These are phyloP conservation scores for Musca domestica DNA, from an alignment of 1,140 invertebrate species.

Conservation along the genomic window DNA sequence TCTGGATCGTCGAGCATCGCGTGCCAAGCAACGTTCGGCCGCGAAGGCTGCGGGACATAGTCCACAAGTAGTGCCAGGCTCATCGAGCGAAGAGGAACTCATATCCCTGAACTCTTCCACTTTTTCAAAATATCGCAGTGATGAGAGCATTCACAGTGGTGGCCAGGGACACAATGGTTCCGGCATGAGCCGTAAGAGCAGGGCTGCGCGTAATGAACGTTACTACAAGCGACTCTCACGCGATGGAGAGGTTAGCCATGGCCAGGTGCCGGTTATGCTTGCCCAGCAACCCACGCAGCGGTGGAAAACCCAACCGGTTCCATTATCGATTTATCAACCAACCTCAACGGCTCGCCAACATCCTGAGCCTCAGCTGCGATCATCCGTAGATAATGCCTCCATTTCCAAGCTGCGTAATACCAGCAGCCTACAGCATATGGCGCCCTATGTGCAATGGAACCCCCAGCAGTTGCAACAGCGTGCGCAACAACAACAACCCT, in stretches of 20 bases:
- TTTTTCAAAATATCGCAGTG: constrained; percentile 64
- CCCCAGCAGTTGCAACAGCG: constrained; percentile 28
- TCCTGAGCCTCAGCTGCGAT: neutral
- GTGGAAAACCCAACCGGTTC: constrained; percentile 49
- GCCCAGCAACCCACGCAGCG: constrained; percentile 31
- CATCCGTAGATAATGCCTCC: neutral
- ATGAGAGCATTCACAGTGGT: constrained; percentile 64
- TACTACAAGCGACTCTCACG: constrained; percentile 72
- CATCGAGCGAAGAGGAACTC: constrained; percentile 71
- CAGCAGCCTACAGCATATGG: constrained; percentile 27
- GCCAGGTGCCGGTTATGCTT: constrained; percentile 21
- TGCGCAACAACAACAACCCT: neutral
- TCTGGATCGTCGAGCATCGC: constrained; percentile 50
- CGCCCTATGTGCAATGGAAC: constrained; percentile 41
- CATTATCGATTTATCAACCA: constrained; percentile 45
- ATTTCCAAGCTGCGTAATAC: constrained; percentile 21
- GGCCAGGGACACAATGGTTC: constrained; percentile 56
- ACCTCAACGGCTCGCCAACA: neutral
- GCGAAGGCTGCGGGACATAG: constrained; percentile 59
- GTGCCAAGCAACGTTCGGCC: constrained; percentile 59
- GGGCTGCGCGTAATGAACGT: constrained; percentile 73
- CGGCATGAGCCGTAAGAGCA: constrained; percentile 55
- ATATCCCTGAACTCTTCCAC: constrained; percentile 65
- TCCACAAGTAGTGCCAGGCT: constrained; percentile 47
- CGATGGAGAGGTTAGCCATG: constrained; percentile 57